Base-by-base conservation (phyloP, 2,888 invertebrate genomes). In the Lepidocyrtinus sp. region DNA sequence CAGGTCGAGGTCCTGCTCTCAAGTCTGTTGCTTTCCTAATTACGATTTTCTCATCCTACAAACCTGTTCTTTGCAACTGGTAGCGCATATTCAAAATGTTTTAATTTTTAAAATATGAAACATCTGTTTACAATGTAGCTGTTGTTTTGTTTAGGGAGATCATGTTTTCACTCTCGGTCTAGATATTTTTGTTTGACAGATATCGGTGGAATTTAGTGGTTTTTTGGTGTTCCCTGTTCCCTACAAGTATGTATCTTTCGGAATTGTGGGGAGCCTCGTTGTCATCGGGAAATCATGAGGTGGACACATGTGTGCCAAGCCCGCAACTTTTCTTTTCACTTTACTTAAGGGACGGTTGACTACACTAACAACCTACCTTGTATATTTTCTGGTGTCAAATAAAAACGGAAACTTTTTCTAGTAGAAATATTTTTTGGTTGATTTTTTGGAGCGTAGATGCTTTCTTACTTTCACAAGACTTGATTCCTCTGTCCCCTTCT, bases 241-340 rank as follows among this genome's bases (percentile, higher is more conserved):
- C n/a, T n/a, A n/a, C n/a, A 55, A 55, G 17, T 7, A 12, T 15
- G 17, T 55, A 19, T 22, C 21, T 9, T 55, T 55, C 17, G 59
- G 19, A 21, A 36, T 36, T n/a, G n/a, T n/a, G n/a, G n/a, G 36
- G 12, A 36, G 12, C 22, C 21, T 21, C 19, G 59, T 59, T 19
- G 59, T 21, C 59, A 59, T 59, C 59, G 50, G 50, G 50, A 59
- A 59, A 24, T 55, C 75, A 75, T 75, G 62, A 65, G 65, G 74
- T 75, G 75, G 75, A 75, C 75, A 75, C 75, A 68, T 75, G 75
- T 75, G 19, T 17, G 17, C n/a, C n/a, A 27, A 22, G 27, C n/a
- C 45, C n/a, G 15, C 17, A 62, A 59, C 78, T 67, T 69, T 36
- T 68, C 59, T 45, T 67, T 76, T 69, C 78, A 67, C 67, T 72